Evolutionary conservation across 2,888 invertebrate species (phyloP).

Genomic region (Heliconius ethilla): DNA sequence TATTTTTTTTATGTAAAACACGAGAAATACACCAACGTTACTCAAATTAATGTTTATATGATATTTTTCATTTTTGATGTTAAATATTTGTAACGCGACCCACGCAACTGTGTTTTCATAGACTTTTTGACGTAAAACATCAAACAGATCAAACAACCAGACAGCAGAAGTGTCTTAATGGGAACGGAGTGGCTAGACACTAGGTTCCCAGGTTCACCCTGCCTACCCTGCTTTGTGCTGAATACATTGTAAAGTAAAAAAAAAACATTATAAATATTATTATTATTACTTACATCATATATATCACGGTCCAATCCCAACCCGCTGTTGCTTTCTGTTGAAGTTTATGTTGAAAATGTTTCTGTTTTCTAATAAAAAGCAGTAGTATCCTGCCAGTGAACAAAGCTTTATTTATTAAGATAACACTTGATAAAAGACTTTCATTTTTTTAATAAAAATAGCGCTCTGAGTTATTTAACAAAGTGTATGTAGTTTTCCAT

Average conservation of each 20-base stretch:
- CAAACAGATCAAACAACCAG: no score
- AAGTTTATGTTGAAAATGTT: neutral
- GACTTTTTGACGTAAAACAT: no score
- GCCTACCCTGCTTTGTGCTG: neutral
- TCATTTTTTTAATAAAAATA: slow-evolving; percentile 3
- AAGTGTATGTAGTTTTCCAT: neutral
- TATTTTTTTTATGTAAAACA: neutral
- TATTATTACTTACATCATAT: no score
- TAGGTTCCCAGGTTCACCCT: neutral
- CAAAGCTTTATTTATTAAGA: slow-evolving; percentile 9
- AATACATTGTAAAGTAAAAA: neutral
- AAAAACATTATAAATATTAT: no score
- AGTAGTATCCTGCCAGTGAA: neutral
- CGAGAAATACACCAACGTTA: neutral
- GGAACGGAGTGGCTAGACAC: neutral
- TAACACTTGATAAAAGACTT: neutral
- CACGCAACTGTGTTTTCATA: no score
- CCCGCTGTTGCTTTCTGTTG: neutral
- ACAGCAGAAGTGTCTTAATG: neutral
- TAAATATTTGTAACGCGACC: no score
- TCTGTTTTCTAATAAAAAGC: neutral
- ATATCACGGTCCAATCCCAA: neutral
- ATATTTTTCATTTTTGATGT: no score
- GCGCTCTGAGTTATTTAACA: neutral
- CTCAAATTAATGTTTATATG: neutral